phyloP scores from a whole-genome alignment of 1,140 invertebrate genomes.

The Neomicropteryx cornuta region DNA sequence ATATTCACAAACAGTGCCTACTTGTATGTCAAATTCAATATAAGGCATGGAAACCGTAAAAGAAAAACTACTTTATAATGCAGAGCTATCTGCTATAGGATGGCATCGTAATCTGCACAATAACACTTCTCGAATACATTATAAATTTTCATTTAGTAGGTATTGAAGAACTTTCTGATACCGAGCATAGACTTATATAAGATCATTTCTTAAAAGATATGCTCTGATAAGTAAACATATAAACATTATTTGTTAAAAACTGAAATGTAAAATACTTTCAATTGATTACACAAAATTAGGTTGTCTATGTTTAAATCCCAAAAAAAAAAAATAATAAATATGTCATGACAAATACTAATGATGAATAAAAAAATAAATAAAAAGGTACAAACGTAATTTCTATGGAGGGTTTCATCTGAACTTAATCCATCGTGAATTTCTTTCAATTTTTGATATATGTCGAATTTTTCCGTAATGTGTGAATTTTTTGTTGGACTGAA shows the following conservation, averaged over 20 bases:
- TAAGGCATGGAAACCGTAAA: no score
- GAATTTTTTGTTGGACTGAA: no score
- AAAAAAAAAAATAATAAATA: background rate
- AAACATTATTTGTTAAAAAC: background rate
- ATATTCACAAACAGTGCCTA: no score
- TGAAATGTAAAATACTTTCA: background rate
- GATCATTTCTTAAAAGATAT: no score
- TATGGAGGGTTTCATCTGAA: slow-evolving; percentile 33
- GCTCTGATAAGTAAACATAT: background rate
- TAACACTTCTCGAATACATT: no score
- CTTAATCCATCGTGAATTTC: slow-evolving; percentile 41
- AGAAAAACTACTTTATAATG: no score
- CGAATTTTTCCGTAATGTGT: slow-evolving; percentile 37
- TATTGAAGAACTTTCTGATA: no score
- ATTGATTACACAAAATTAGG: background rate
- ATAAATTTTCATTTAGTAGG: no score
- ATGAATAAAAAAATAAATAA: slow-evolving; percentile 5
- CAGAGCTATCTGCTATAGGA: no score
- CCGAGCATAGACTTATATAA: no score
- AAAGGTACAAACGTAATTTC: slow-evolving; percentile 32
- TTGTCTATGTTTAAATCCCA: background rate
- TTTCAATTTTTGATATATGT: slow-evolving; percentile 47
- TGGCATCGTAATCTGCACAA: no score
- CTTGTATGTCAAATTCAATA: no score
- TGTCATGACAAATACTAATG: background rate